Percentiles rank a stretch among this genome's conserved stretches.
Conservation (phyloP, 2,797 vertebrate species). For the Zenarchopterus dispar region DNA sequence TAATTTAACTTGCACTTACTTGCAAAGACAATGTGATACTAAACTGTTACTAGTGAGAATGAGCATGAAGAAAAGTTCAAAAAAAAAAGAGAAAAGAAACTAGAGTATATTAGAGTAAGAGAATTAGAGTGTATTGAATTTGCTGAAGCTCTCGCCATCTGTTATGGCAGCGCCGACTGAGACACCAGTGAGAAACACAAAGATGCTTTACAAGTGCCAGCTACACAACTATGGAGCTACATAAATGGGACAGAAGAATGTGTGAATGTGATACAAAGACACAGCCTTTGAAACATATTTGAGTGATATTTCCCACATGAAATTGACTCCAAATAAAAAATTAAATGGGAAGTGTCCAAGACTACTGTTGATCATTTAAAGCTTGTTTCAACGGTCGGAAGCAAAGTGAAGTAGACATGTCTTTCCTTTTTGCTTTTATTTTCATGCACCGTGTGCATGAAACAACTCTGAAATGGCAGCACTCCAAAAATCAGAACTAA, state of each 20-base stretch:
- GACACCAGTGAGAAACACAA: not conserved
- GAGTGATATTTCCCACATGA: not conserved
- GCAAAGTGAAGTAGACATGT: constrained; percentile 15
- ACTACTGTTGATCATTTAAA: constrained; percentile 10
- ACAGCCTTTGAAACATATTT: too few species aligned
- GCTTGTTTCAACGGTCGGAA: constrained; percentile 16
- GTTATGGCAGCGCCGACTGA: not conserved
- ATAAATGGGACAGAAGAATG: too few species aligned
- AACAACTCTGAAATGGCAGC: constrained; percentile 46
- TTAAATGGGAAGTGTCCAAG: constrained; percentile 19
- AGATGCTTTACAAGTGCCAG: too few species aligned
- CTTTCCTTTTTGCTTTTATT: constrained; percentile 30
- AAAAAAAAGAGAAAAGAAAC: too few species aligned
- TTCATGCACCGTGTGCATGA: constrained; percentile 36
- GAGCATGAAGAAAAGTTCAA: too few species aligned
- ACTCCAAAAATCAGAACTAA: constrained; percentile 48
- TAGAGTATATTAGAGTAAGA: too few species aligned
- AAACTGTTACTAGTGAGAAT: too few species aligned
- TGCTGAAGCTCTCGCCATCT: not conserved
- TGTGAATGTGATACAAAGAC: too few species aligned
- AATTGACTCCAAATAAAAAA: constrained; percentile 6
- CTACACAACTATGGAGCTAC: too few species aligned
- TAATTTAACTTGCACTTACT: too few species aligned
- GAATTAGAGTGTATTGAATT: too few species aligned
- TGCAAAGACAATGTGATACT: too few species aligned